These are phyloP conservation scores for Macropodus opercularis DNA, from an alignment of 2,797 vertebrate species.

Conservation along the genomic window DNA sequence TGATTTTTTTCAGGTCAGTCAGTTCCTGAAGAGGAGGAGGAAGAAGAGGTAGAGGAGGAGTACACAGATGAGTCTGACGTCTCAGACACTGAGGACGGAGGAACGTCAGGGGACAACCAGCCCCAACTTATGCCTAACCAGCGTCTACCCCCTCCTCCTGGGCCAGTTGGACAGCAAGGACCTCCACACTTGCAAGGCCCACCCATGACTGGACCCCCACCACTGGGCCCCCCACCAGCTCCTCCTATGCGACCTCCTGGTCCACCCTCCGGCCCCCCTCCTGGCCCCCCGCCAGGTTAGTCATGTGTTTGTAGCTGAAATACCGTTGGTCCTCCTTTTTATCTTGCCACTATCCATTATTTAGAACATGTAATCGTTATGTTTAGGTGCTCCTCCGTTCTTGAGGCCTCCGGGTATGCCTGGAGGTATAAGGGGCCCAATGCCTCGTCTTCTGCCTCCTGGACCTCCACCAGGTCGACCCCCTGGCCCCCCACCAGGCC, in stretches of 20 bases:
- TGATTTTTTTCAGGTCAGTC: slow-evolving; percentile 87
- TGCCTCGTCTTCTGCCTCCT: slow-evolving; percentile 93
- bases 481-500: slow-evolving; percentile 90
- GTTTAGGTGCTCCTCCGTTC: slow-evolving; percentile 93
- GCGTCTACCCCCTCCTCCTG: slow-evolving; percentile 72
- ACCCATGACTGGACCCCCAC: slow-evolving; percentile 93
- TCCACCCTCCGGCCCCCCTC: slow-evolving; percentile 93
- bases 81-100: slow-evolving; percentile 83
- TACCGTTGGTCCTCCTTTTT: no score
- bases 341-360: background rate
- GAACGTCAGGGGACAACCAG: slow-evolving; percentile 77
- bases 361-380: background rate
- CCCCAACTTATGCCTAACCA: slow-evolving; percentile 58
- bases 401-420: slow-evolving; percentile 93
- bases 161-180: slow-evolving; percentile 78
- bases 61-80: slow-evolving; percentile 87
- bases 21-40: slow-evolving; percentile 92
- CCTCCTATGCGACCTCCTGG: slow-evolving; percentile 95
- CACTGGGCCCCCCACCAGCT: slow-evolving; percentile 92
- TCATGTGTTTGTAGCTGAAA: background rate
- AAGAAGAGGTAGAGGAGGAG: slow-evolving; percentile 92
- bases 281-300: slow-evolving; percentile 94
- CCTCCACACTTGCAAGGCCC: slow-evolving; percentile 90
- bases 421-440: slow-evolving; percentile 88
- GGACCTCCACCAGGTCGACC: slow-evolving; percentile 93